Evolutionary conservation across 30 jellyfish, hydroid and myxozoan species (phyloP).

Genomic region (Morbakka virulenta): DNA sequence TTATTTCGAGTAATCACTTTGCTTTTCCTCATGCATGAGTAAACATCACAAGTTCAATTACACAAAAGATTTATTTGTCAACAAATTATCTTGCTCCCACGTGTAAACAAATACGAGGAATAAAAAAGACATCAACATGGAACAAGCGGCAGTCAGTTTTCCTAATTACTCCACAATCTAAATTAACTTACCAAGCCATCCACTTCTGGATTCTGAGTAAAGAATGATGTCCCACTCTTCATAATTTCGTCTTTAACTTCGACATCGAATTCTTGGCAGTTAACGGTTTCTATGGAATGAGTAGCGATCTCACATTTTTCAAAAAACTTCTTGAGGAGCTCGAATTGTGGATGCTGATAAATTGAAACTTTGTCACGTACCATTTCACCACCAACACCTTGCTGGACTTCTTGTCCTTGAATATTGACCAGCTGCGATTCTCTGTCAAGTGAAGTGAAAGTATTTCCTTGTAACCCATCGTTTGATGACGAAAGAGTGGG

Average conservation of each 20-base stretch:
- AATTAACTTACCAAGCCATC: conserved; percentile 81
- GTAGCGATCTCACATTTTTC: conserved; percentile 95
- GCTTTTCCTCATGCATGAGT: too few relatives aligned
- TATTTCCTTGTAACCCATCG: not conserved
- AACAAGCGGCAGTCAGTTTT: too few relatives aligned
- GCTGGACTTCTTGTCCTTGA: conserved; percentile 61
- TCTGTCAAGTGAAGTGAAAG: not conserved
- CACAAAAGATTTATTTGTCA: too few relatives aligned
- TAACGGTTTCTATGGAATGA: conserved; percentile 77
- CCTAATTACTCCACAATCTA: too few relatives aligned
- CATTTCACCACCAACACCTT: conserved; percentile 24
- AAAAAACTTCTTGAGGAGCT: conserved; percentile 65
- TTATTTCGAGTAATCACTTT: too few relatives aligned
- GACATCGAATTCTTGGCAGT: conserved; percentile 74
- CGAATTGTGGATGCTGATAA: conserved; percentile 90
- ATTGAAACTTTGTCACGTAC: conserved; percentile 78
- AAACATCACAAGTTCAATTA: too few relatives aligned
- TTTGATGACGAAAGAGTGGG: not conserved
- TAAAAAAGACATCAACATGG: too few relatives aligned
- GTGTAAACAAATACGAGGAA: too few relatives aligned
- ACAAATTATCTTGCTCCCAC: too few relatives aligned
- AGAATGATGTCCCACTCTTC: conserved; percentile 81
- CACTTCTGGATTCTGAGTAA: conserved; percentile 87
- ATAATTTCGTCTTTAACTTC: conserved; percentile 78
- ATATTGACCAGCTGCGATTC: conserved; percentile 55